Evolutionary conservation across 1,140 invertebrate genomes (phyloP), one percentile per base, ranked within the genome.

Genomic region (Reticulitermes speratus): DNA sequence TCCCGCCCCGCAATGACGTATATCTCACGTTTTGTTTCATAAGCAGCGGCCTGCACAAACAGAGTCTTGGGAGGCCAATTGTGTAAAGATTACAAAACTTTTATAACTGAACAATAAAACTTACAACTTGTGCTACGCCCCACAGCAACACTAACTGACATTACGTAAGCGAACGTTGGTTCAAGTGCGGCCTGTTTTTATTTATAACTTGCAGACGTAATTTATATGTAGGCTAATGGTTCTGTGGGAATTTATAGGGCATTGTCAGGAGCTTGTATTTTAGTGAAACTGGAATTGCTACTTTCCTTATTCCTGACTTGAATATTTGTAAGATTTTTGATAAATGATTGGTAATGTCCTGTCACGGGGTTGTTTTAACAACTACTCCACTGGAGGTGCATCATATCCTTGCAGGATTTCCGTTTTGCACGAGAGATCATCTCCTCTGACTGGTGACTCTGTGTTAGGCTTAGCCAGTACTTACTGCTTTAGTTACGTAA

Each of bases 1-100:
- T 75, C 65, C 52, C 65, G 65, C 65, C 65, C 65, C 65, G 7
- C n/a, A 75, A 75, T 75, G 65, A 75, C 65, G 65, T 75, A 75
- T 75, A 16, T 75, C n/a, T 75, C n/a, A 75, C n/a, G 65, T 75
- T 75, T 75, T 75, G 65, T 75, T 75, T 75, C 65, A 75, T 75
- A 75, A 75, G 52, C 8, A 55, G 25, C 65, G 25, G 25, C n/a
- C 65, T 30, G 2, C n/a, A 75, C 65, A 75, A 75, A 75, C n/a
- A 75, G 25, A 75, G n/a, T 75, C n/a, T 30, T 75, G 65, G 65
- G 65, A 75, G n/a, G 25, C 65, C 65, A 75, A 75, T 75, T 75
- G 65, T 75, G 30, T 75, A 75, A 75, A 75, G n/a, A 6, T 75
- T 30, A 30, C 25, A 75, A 75, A 75, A 65, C 16, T 8, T 65